Conservation (phyloP, 2,113 vertebrate species). For the Cochlearius cochlearius region DNA sequence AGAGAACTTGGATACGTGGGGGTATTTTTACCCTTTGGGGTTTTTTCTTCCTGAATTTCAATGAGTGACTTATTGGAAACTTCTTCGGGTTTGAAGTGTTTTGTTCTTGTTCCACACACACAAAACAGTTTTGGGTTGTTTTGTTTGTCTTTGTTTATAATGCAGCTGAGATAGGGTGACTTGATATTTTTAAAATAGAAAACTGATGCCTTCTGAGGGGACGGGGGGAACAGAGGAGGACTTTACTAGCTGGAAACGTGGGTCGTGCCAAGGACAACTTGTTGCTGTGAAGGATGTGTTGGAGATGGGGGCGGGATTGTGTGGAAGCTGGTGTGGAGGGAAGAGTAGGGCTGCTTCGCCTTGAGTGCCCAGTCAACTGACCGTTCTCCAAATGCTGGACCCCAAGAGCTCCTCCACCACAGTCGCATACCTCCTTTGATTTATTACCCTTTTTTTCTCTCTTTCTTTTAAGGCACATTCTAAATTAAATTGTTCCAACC, state of each 20-base stretch:
- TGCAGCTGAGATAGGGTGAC: conserved; percentile 56
- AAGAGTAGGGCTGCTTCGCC: not conserved
- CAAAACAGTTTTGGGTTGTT: conserved; percentile 48
- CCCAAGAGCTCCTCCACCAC: not conserved
- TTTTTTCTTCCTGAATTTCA: conserved; percentile 72
- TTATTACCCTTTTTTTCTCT: not conserved
- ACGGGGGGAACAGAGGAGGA: not conserved
- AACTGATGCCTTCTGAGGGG: conserved; percentile 54
- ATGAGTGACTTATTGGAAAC: conserved; percentile 70
- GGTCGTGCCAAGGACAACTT: conserved; percentile 55
- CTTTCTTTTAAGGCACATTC: not conserved
- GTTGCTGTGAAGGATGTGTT: conserved; percentile 19
- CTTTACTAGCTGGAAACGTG: conserved; percentile 39
- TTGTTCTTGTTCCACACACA: conserved; percentile 51
- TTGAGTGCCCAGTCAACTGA: not conserved
- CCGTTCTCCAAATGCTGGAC: not conserved
- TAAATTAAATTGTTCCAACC: not conserved
- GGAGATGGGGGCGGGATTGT: not conserved
- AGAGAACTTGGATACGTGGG: conserved; percentile 47
- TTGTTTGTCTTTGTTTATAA: conserved; percentile 65
- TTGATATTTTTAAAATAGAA: conserved; percentile 68
- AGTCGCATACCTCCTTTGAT: not conserved
- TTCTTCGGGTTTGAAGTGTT: conserved; percentile 49
- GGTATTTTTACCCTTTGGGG: conserved; percentile 67
- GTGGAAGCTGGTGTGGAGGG: not conserved